These are phyloP conservation scores for Dendrophyllia cribrosa DNA, from an alignment of 64 coral and sea anemone species.

Conservation along the genomic window DNA sequence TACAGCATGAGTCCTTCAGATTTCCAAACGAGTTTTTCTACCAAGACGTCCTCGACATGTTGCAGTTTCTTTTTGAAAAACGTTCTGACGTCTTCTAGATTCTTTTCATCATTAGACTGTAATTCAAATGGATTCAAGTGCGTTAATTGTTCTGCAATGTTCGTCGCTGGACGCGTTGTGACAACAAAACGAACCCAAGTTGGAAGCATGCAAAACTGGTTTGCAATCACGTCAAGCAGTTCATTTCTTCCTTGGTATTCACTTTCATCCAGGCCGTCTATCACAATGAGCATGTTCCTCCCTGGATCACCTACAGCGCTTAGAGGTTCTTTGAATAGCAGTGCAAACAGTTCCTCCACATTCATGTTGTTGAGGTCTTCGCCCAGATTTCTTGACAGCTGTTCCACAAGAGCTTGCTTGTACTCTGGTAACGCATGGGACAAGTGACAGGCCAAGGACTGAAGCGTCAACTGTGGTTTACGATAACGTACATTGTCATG, in stretches of 20 bases:
- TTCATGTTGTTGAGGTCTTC: slow-evolving; percentile 19
- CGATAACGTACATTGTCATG: slow-evolving; percentile 37
- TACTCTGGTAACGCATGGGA: slow-evolving; percentile 48
- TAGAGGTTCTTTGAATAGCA: slow-evolving; percentile 53
- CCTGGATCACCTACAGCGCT: background rate
- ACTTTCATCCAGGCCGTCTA: slow-evolving; percentile 62
- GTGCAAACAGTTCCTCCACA: slow-evolving; percentile 61
- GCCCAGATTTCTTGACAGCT: slow-evolving; percentile 49
- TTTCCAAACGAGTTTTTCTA: background rate
- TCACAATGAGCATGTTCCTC: slow-evolving; percentile 21
- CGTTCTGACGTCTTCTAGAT: background rate
- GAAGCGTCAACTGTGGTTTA: slow-evolving; percentile 44
- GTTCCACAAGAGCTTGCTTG: slow-evolving; percentile 15
- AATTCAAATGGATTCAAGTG: background rate
- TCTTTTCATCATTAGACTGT: background rate
- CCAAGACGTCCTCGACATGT: background rate
- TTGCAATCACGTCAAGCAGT: slow-evolving; percentile 3
- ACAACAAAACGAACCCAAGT: slow-evolving; percentile 21
- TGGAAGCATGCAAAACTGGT: slow-evolving; percentile 39
- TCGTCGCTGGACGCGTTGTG: slow-evolving; percentile 43
- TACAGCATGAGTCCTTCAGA: slow-evolving; percentile 18
- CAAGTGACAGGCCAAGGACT: slow-evolving; percentile 43
- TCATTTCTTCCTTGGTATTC: slow-evolving; percentile 13
- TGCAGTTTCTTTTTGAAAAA: background rate
- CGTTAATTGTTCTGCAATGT: background rate